A percentile compares a stretch with the other conserved stretches of the same genome.
Evolutionary conservation across 2,113 vertebrate species (phyloP).

Genomic region (Eupsittula cactorum): DNA sequence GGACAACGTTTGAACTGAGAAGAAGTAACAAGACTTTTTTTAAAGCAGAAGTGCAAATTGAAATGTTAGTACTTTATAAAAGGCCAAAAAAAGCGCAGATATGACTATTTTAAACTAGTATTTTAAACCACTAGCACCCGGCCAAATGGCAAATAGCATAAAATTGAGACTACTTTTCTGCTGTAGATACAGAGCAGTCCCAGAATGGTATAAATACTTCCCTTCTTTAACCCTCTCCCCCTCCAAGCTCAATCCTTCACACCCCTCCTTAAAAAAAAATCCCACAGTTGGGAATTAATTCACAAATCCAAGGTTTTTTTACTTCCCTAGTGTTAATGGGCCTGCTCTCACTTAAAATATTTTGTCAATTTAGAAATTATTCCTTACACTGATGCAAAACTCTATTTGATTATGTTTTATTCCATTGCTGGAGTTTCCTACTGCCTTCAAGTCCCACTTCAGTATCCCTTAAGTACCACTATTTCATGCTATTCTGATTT

Average conservation of each 20-base stretch:
- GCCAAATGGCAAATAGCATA: background rate
- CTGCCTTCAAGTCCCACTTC: constrained; percentile 25
- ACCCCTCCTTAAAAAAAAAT: background rate
- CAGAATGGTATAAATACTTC: background rate
- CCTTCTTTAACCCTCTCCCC: background rate
- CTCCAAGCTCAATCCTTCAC: background rate
- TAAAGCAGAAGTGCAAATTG: background rate
- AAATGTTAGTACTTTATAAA: background rate
- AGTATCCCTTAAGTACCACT: constrained; percentile 4
- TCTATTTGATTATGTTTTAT: constrained; percentile 28
- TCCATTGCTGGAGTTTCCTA: background rate
- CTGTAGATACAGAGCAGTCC: background rate
- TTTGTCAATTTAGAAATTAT: constrained; percentile 58
- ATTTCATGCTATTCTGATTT: background rate
- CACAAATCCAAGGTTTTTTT: background rate
- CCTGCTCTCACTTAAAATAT: constrained; percentile 61
- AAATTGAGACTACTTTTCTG: background rate
- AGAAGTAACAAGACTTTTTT: background rate
- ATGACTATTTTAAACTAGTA: background rate
- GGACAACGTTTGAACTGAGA: background rate
- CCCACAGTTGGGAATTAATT: constrained; percentile 33
- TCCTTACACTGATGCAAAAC: constrained; percentile 3
- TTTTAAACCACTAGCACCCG: background rate
- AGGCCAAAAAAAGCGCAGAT: background rate
- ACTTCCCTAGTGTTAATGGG: background rate